Base-by-base conservation (phyloP, 2,797 vertebrate species). In the Hyperoplus immaculatus region DNA sequence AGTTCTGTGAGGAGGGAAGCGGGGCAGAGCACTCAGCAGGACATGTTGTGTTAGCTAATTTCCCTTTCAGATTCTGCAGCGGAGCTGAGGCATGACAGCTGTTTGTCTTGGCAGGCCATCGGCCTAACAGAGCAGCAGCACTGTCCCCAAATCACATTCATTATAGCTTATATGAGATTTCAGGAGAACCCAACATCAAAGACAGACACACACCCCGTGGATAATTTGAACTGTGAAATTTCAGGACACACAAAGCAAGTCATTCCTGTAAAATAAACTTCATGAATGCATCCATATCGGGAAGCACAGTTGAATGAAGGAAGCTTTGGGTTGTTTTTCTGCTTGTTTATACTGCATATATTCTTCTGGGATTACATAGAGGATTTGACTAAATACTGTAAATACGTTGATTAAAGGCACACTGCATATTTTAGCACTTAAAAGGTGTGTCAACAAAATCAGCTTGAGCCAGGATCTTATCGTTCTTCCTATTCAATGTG, bases 21-120 rank as follows among this genome's bases (percentile, higher is more conserved):
- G 11, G 69, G 62, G 55, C 64, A 60, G 78, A 59, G 77, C 18
- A 70, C 78, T 70, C 86, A 81, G 81, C 78, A 47, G 91, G 89
- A 88, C 86, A 75, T 63, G 51, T 86, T 87, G 87, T 74, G 81
- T 90, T 87, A 77, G 84, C 86, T 92, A 78, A 92, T 93, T 92
- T 94, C 89, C 91, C 89, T 93, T 87, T 94, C 90, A 89, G 82
- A 93, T 90, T 88, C 74, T 72, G 81, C 72, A 75, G 81, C 47
- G 4, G 84, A 73, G 83, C 86, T 75, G 91, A 90, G 84, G 85
- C 89, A 50, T 83, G 90, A 89, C 92, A 90, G 90, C 92, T 91
- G 92, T 92, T 94, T 90, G 86, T 83, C 88, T 93, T 93, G 92
- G 94, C 91, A 85, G 77, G 8, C 53, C 75, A 58, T 85, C 88